These are phyloP conservation scores for Phylloscopus trochilus DNA, from an alignment of 2,113 vertebrate genomes.

Conservation along the genomic window DNA sequence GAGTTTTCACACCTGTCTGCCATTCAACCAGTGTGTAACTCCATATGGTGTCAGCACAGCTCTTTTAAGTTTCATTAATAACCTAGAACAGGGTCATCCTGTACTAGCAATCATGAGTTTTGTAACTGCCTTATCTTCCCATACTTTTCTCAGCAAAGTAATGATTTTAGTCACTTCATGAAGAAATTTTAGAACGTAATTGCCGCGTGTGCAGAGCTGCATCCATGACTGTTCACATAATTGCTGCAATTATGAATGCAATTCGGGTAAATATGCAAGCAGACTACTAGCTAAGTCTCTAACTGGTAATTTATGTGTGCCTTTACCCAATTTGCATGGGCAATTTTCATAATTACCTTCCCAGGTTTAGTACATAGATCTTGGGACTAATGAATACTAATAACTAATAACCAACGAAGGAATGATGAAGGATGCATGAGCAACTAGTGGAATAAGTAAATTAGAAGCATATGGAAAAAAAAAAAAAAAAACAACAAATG, in stretches of 20 bases:
- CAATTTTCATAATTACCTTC: conserved; percentile 50
- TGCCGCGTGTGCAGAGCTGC: not conserved
- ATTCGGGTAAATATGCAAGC: conserved; percentile 38
- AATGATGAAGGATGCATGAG: not conserved
- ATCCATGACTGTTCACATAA: conserved; percentile 28
- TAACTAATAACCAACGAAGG: conserved; percentile 25
- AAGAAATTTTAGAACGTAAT: not conserved
- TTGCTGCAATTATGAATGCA: conserved; percentile 49
- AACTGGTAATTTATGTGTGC: conserved; percentile 51
- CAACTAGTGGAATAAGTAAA: not conserved
- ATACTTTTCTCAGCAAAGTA: not conserved
- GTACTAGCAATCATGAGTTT: not conserved
- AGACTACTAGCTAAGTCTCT: conserved; percentile 18
- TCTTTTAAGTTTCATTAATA: not conserved
- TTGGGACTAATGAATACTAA: not conserved
- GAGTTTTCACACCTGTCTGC: not conserved
- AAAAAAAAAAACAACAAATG: not conserved
- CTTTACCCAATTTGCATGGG: conserved; percentile 41
- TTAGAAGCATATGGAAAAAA: not conserved
- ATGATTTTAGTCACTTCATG: not conserved
- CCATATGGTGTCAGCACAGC: accelerated
- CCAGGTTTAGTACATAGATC: conserved; percentile 16
- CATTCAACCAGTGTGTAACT: not conserved
- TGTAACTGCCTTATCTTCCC: not conserved
- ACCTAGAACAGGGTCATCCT: not conserved